Percentiles rank a stretch among this genome's conserved stretches.
phyloP scores from a whole-genome alignment of 2,888 invertebrate species.

The Anorthoa munda region DNA sequence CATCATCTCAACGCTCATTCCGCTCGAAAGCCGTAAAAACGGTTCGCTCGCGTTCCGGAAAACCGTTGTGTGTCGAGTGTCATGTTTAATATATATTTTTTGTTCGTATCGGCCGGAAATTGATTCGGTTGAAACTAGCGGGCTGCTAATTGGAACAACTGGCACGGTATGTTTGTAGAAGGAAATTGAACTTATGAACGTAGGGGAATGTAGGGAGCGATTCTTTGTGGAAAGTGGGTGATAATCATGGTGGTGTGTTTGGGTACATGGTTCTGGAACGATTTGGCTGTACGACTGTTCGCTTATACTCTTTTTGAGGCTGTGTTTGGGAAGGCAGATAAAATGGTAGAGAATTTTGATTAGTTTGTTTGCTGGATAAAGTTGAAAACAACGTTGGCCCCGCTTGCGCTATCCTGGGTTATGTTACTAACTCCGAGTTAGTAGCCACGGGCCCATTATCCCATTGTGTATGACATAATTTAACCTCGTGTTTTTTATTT shows the following conservation, averaged over 20 bases:
- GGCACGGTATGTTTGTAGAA: conserved; percentile 59
- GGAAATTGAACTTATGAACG: conserved; percentile 64
- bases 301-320: not conserved
- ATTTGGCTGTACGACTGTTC: conserved; percentile 1
- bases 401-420: too few species aligned
- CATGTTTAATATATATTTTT: conserved; percentile 63
- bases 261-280: conserved; percentile 11
- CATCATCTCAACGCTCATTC: conserved; percentile 37
- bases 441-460: too few species aligned
- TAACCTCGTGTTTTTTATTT: too few species aligned
- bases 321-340: conserved; percentile 3
- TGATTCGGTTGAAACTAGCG: conserved; percentile 67
- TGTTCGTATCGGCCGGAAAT: conserved; percentile 66
- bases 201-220: conserved; percentile 30
- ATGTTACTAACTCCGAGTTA: too few species aligned
- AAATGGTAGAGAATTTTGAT: not conserved
- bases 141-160: conserved; percentile 67
- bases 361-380: not conserved
- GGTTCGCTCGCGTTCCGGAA: conserved; percentile 42
- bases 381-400: too few species aligned
- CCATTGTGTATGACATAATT: too few species aligned
- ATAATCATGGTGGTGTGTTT: conserved; percentile 23
- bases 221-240: conserved; percentile 29
- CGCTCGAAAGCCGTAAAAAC: conserved; percentile 45
- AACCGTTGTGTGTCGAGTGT: conserved; percentile 51